phyloP scores from a whole-genome alignment of 2,888 invertebrate genomes.

The Eudasyphora cyanicolor region DNA sequence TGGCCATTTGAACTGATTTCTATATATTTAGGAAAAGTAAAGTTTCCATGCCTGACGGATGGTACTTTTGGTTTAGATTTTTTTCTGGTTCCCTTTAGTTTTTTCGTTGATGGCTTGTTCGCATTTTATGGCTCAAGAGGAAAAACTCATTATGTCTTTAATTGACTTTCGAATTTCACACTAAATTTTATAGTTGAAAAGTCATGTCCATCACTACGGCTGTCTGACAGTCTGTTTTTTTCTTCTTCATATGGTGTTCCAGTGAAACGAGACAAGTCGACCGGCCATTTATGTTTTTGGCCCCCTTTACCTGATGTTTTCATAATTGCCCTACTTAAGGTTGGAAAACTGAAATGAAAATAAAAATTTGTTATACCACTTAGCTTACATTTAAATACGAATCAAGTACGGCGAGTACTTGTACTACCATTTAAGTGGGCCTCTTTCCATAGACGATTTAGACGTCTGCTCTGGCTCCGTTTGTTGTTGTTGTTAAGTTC shows the following conservation, averaged over 20 bases:
- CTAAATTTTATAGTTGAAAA: slow-evolving; percentile 41
- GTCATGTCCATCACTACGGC: slow-evolving; percentile 7
- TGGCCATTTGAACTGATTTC: slow-evolving; percentile 30
- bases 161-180: slow-evolving; percentile 60
- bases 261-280: neutral
- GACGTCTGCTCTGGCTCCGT: neutral
- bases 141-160: slow-evolving; percentile 52
- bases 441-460: slow-evolving; percentile 6
- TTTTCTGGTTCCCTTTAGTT: neutral
- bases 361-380: slow-evolving; percentile 38
- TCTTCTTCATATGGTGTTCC: neutral
- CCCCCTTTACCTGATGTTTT: slow-evolving; percentile 33
- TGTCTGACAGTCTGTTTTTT: neutral
- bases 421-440: slow-evolving; percentile 17
- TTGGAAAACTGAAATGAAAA: slow-evolving; percentile 24
- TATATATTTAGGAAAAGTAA: slow-evolving; percentile 2
- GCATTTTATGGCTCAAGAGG: slow-evolving; percentile 23
- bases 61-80: neutral
- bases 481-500: neutral
- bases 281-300: slow-evolving; percentile 1
- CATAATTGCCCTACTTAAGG: slow-evolving; percentile 53
- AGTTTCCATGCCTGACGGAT: neutral
- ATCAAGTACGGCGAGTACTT: neutral
- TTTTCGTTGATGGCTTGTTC: neutral
- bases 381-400: slow-evolving; percentile 14